A percentile compares a stretch with the other conserved stretches of the same genome.
These are phyloP conservation scores for Callimorpha dominula DNA, from an alignment of 2,888 invertebrate species.

Conservation along the genomic window DNA sequence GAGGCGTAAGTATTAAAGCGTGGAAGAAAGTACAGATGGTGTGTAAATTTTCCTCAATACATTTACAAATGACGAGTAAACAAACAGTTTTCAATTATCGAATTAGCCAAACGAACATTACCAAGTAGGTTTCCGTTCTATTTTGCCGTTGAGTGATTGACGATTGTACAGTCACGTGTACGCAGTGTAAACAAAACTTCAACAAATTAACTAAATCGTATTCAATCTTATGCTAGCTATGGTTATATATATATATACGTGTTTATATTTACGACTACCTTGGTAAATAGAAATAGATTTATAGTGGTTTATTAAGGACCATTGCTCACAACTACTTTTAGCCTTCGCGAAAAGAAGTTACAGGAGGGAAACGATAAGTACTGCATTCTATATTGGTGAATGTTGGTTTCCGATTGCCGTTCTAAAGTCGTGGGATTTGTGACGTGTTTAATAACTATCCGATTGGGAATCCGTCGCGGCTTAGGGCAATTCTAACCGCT, in stretches of 20 bases:
- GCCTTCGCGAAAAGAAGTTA: neutral
- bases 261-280: neutral
- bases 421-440: neutral
- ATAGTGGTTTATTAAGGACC: neutral
- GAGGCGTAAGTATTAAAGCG: neutral
- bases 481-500: too few relatives aligned
- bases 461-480: too few relatives aligned
- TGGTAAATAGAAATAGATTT: constrained; percentile 23
- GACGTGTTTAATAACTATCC: neutral
- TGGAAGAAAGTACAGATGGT: neutral
- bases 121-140: neutral
- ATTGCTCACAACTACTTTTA: neutral
- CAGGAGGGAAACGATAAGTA: neutral
- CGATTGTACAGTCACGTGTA: constrained; percentile 10
- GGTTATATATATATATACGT: constrained; percentile 8
- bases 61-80: neutral
- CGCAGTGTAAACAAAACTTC: constrained; percentile 31
- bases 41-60: neutral
- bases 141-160: constrained; percentile 11
- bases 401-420: neutral
- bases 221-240: constrained; percentile 19
- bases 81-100: constrained; percentile 3
- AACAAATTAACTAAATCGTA: constrained; percentile 32
- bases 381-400: neutral
- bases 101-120: too few relatives aligned